Evolutionary conservation across 2,888 invertebrate species (phyloP).

Genomic region (Trisateles emortualis): DNA sequence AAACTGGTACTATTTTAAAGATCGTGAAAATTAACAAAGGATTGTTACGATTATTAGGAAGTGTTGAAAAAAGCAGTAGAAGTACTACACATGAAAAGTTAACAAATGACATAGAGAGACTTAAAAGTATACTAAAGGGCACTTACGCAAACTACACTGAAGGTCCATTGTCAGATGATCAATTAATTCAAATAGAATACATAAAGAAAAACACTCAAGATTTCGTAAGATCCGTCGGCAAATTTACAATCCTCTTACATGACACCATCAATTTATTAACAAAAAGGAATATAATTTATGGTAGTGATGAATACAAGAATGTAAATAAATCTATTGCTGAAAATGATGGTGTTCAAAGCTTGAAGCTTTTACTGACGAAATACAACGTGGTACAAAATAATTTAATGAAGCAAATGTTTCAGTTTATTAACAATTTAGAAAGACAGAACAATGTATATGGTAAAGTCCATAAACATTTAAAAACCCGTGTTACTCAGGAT

Average conservation of each 20-base stretch:
- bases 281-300: slow-evolving; percentile 30
- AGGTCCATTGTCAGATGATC: slow-evolving; percentile 50
- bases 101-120: slow-evolving; percentile 55
- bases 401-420: slow-evolving; percentile 67
- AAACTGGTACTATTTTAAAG: slow-evolving; percentile 63
- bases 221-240: slow-evolving; percentile 67
- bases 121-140: slow-evolving; percentile 61
- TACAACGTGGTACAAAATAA: slow-evolving; percentile 70
- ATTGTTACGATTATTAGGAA: slow-evolving; percentile 55
- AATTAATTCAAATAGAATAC: slow-evolving; percentile 60
- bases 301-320: background rate
- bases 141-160: slow-evolving; percentile 33
- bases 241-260: slow-evolving; percentile 64
- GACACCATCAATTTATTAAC: slow-evolving; percentile 62
- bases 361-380: slow-evolving; percentile 59
- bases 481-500: slow-evolving; percentile 19
- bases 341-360: slow-evolving; percentile 49
- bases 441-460: background rate
- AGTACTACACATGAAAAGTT: slow-evolving; percentile 21
- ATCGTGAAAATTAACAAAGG: slow-evolving; percentile 69
- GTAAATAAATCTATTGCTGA: slow-evolving; percentile 6
- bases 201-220: slow-evolving; percentile 64
- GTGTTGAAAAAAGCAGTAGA: slow-evolving; percentile 33
- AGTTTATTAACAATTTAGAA: slow-evolving; percentile 46
- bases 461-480: background rate